Percentiles rank a stretch among this genome's conserved stretches.
Conservation (phyloP, 2,888 invertebrate genomes). For the Graphium colonna region DNA sequence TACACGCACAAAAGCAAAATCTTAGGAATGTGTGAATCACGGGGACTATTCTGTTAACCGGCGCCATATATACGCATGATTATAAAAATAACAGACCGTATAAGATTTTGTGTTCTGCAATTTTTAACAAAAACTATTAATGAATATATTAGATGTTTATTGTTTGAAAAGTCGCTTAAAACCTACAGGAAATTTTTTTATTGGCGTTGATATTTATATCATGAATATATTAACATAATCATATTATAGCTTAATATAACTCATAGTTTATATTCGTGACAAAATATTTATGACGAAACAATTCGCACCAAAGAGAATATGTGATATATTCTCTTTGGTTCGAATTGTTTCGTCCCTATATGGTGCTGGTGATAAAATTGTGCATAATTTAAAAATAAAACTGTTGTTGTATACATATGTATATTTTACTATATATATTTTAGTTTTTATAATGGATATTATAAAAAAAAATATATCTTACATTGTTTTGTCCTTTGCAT, state of each 20-base stretch:
- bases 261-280: too few relatives aligned
- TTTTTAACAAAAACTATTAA: neutral
- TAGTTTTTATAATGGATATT: too few relatives aligned
- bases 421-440: too few relatives aligned
- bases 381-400: too few relatives aligned
- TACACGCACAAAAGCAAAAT: conserved; percentile 25
- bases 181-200: neutral
- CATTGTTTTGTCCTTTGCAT: too few relatives aligned
- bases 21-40: conserved; percentile 33
- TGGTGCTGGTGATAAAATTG: too few relatives aligned
- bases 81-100: neutral
- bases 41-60: conserved; percentile 28
- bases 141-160: neutral
- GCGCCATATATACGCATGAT: neutral
- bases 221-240: neutral
- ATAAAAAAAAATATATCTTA: too few relatives aligned
- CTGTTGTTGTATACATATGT: too few relatives aligned
- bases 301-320: conserved; percentile 8
- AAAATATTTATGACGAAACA: conserved; percentile 6
- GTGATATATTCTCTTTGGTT: too few relatives aligned
- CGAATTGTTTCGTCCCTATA: neutral
- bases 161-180: neutral
- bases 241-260: too few relatives aligned
- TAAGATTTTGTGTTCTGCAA: neutral
- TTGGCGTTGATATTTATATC: neutral